Evolutionary conservation across 2,113 vertebrate genomes (phyloP), one percentile per base, ranked within the genome.

Genomic region (Falco punctatus): DNA sequence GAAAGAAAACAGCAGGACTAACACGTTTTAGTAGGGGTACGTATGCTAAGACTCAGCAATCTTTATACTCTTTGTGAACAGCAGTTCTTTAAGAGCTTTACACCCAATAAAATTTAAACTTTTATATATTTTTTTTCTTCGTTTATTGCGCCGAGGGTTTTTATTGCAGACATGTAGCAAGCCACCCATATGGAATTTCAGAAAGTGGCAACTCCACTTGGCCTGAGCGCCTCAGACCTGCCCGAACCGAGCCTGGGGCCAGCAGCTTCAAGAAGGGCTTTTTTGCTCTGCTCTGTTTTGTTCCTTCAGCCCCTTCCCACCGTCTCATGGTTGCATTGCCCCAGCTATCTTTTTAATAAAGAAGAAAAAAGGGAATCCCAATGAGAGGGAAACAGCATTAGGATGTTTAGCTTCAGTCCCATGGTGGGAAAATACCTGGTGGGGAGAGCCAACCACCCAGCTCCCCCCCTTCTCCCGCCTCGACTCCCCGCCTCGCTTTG

Each of bases 31-130:
- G 80, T 86, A 79, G 83, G 91, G 75, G 82, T 96, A 71, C 12
- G 9, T 95, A 94, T 46, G 12, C 75, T 8, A 44, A 71, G 90
- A 90, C 82, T 91, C 94, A 73, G 89, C 91, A 93, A 94, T 94
- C 96, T 97, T 95, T 95, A 88, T 83, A 81, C 82, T 88, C 82
- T 88, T 94, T 94, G 96, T 86, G 90, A 98, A 84, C 94, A 95
- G 95, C 77, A 96, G 95, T 96, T 96, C 96, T 98, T 98, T 97
- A 98, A 98, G 97, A 98, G 96, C 97, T 98, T 98, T 97, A 97
- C 96, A 98, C 98, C 97, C 96, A 97, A 98, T 98, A 98, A 98
- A 98, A 98, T 96, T 77, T 97, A 97, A 98, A 97, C 73, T 95
- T 98, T 93, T 97, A 97, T 98, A 97, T 96, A 91, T 97, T 96